Percentiles rank a stretch among this genome's conserved stretches.
Conservation (phyloP, 53 echinoderm and acorn worm species). For the Henricia sp. region DNA sequence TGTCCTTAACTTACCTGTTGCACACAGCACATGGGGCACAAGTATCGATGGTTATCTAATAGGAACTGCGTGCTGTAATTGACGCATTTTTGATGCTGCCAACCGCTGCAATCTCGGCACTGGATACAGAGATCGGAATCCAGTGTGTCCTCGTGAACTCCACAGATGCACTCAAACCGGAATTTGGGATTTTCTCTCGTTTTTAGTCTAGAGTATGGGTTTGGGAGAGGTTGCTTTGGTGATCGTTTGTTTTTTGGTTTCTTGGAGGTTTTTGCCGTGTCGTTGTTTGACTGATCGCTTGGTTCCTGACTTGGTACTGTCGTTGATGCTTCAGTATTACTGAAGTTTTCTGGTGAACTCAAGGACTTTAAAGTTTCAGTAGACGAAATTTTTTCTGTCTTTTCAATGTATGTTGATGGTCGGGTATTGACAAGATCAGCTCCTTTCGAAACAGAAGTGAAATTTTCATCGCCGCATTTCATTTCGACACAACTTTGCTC, state of each 20-base stretch:
- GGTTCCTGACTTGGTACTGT: too few species aligned
- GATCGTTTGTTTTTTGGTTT: constrained; percentile 14
- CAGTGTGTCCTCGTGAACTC: constrained; percentile 50
- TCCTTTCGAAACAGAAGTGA: background rate
- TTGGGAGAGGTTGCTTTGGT: background rate
- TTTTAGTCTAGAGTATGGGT: background rate
- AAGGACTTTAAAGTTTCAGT: too few species aligned
- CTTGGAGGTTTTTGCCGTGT: background rate
- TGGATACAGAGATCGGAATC: constrained; percentile 49
- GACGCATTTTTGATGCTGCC: constrained; percentile 91
- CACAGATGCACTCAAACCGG: constrained; percentile 83
- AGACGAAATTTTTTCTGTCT: too few species aligned
- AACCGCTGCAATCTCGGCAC: constrained; percentile 73
- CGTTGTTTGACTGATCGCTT: background rate
- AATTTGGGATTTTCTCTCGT: background rate
- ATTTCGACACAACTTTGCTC: background rate
- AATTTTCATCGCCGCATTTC: background rate
- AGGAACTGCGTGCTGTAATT: constrained; percentile 47
- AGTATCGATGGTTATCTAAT: constrained; percentile 55
- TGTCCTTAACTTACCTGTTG: constrained; percentile 61
- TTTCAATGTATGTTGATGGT: too few species aligned
- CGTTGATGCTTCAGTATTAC: too few species aligned
- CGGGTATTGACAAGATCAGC: background rate
- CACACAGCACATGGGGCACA: constrained; percentile 82
- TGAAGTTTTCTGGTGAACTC: too few species aligned